Conservation (phyloP, 2,113 vertebrate species). For the Cheilinus undulatus region DNA sequence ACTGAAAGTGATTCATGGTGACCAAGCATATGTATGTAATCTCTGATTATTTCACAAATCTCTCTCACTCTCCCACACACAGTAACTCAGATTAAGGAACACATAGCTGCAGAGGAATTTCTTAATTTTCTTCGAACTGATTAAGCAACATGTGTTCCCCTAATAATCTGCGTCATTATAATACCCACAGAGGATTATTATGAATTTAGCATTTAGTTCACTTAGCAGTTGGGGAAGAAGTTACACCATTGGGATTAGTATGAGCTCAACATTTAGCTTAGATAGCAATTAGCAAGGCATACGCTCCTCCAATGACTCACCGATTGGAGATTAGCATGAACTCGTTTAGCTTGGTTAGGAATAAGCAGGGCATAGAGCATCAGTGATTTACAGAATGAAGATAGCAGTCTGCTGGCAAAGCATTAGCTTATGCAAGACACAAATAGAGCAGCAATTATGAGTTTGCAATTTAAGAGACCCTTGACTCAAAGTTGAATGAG, state of each 20-base stretch:
- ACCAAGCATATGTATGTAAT: conserved; percentile 48
- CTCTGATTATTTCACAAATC: conserved; percentile 69
- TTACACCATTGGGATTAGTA: conserved; percentile 47
- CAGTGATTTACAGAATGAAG: conserved; percentile 32
- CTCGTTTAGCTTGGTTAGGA: conserved; percentile 51
- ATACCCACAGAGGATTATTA: conserved; percentile 61
- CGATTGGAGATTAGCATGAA: conserved; percentile 45
- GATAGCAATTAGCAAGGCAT: conserved; percentile 44
- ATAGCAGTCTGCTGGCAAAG: conserved; percentile 34
- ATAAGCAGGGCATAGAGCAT: conserved; percentile 28
- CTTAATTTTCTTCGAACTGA: conserved; percentile 54
- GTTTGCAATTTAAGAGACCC: no score
- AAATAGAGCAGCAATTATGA: not conserved
- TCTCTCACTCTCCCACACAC: not conserved
- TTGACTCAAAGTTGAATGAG: not conserved
- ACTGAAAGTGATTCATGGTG: conserved; percentile 31
- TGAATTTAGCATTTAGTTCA: conserved; percentile 42
- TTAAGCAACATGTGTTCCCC: conserved; percentile 45
- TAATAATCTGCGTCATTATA: no score
- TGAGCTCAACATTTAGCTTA: conserved; percentile 42
- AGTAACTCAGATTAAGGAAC: not conserved
- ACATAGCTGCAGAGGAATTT: conserved; percentile 51
- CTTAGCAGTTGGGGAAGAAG: conserved; percentile 17
- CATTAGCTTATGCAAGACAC: not conserved
- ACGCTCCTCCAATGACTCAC: conserved; percentile 39